Conservation (phyloP, 1,140 invertebrate species). For the Araneus ventricosus region DNA sequence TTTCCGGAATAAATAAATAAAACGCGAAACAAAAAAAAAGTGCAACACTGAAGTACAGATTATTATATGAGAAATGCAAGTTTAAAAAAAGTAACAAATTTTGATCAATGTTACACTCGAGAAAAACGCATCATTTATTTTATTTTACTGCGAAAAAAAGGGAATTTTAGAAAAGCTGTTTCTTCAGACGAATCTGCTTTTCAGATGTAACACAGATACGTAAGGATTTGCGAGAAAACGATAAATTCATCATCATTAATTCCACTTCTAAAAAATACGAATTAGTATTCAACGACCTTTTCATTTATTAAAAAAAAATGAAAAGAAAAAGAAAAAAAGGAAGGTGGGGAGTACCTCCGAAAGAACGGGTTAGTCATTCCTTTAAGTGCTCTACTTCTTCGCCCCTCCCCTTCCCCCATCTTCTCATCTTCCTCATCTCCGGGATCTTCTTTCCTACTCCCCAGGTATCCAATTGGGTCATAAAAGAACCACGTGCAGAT, state of each 20-base stretch:
- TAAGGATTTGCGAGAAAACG: neutral
- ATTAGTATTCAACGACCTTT: neutral
- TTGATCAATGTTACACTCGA: no score
- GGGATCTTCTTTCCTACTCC: neutral
- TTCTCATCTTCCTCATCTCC: slow-evolving; percentile 14
- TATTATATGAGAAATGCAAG: no score
- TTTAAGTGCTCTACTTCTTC: neutral
- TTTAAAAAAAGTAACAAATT: no score
- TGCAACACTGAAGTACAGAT: no score
- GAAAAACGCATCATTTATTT: no score
- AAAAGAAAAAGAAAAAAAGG: neutral
- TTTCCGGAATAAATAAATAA: no score
- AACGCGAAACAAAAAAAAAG: no score
- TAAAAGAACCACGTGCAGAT: slow-evolving; percentile 46
- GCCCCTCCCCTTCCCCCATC: neutral
- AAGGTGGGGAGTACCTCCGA: neutral
- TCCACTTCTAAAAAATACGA: neutral
- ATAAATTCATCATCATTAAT: slow-evolving; percentile 3
- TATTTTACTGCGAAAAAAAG: no score
- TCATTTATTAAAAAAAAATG: neutral
- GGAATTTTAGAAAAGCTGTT: no score
- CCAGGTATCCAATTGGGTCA: slow-evolving; percentile 31
- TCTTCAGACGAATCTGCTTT: no score
- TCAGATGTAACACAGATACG: no score
- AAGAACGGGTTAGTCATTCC: neutral